Base-by-base conservation (phyloP, 64 coral and sea anemone species). In the Montipora capricornis region DNA sequence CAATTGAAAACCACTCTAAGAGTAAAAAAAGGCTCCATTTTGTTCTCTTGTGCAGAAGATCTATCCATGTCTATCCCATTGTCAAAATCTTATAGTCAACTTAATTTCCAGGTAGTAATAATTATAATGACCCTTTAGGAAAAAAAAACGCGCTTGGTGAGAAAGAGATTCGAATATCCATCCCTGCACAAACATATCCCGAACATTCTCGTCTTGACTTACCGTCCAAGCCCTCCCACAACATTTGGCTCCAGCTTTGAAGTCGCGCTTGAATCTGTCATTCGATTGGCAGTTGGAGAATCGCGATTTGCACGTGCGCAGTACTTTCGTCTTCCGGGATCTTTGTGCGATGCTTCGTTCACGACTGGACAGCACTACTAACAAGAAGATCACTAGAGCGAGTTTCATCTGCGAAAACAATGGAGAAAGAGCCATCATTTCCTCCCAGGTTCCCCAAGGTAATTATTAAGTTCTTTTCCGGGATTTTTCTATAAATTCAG, bases 161-260 rank as follows among this genome's bases (percentile, higher is more conserved):
- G 37, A 37, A 37, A 37, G 37, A 37, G 37, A 37, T 37, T 37
- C 37, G 37, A 37, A 37, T 37, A 37, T 37, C 37, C 37, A 37
- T 37, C 37, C 37, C 37, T 2, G 37, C 37, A 37, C 37, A 37
- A 37, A 37, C 37, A 37, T 37, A 37, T 57, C 11, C 11, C 53
- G 53, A 57, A 57, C 11, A 11, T 57, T 57, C 11, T 57, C 1
- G 11, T 50, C 6, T 5, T 6, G 3, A 78, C 82, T 71, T 16
- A 86, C 82, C 62, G 82, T 86, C 82, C 82, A 86, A 2, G 82
- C 82, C n/a, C 82, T 86, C 10, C 82, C 82, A 52, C 82, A 86
- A 17, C 82, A 86, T 46, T 86, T 86, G 1, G 66, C 16, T 8
- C 64, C 82, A 20, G 44, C 66, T 50, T 1, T 22, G 61, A 51